Base-by-base conservation (phyloP, 2,888 invertebrate species). In the Chorisops tibialis region DNA sequence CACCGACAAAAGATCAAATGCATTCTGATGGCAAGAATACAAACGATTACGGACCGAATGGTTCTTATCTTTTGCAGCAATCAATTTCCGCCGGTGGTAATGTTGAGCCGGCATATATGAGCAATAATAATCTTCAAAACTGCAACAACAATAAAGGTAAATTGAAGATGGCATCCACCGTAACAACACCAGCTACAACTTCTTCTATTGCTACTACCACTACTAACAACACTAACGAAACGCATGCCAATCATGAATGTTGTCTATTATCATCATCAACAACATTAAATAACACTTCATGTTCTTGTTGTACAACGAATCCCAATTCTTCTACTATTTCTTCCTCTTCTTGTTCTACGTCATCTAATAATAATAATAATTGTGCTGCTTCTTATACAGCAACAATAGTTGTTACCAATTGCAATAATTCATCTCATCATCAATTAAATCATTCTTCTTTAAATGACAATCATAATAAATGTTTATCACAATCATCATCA, bases 1-100 rank as follows among this genome's bases (percentile, higher is more conserved):
- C 75, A 69, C 76, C 77, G 70, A 18, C 71, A 70, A 65, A 71
- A 66, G 62, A 66, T 30, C 62, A 67, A 49, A 52, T 58, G 19
- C 50, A 56, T 16, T 21, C 14, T 2, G 58, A 43, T 2, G 30
- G 30, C 21, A 63, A 49, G 48, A 58, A 45, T 35, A 38, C 30
- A 11, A 35, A 6, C 14, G 65, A 49, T 43, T 56, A 50, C 50
- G 58, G 48, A 7, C 41, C 61, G 21, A 38, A 51, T 16, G 51
- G 56, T 24, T 41, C 48, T 35, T 50, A 60, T 39, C 59, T 54
- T 35, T 49, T 56, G 22, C 47, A 60, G 22, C 43, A 50, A 9
- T 11, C 56, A 16, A 30, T 56, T n/a, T 35, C 56, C 2, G 22
- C n/a, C 18, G 38, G 59, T 38, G 59, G 41, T 43, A 50, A 14